A percentile compares a stretch with the other conserved stretches of the same genome.
phyloP scores from a whole-genome alignment of 2,888 invertebrate genomes.

The Dyspetes luteomarginatus region DNA sequence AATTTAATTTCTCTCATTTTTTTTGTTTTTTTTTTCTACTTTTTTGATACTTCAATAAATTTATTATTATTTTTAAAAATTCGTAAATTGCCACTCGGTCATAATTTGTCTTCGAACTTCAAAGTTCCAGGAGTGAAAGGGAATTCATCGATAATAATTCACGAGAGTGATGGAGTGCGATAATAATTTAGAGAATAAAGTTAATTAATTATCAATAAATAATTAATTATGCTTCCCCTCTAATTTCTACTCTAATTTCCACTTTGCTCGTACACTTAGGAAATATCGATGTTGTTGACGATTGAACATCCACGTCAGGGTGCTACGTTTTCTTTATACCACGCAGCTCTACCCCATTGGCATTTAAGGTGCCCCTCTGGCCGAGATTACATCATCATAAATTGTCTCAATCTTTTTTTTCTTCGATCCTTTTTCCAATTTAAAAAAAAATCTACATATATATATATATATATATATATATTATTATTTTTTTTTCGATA shows the following conservation, averaged over 20 bases:
- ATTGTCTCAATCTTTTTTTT: no score
- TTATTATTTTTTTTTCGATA: no score
- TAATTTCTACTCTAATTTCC: background rate
- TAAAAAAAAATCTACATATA: no score
- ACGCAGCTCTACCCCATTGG: background rate
- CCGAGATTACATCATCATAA: background rate
- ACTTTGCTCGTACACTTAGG: background rate
- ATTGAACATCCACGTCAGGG: background rate
- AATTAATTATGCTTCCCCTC: slow-evolving; percentile 4
- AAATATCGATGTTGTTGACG: slow-evolving; percentile 5
- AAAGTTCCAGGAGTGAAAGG: background rate
- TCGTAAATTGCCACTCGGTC: background rate
- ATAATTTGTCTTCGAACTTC: background rate
- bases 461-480: no score
- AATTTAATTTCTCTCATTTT: no score
- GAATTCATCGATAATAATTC: slow-evolving; percentile 22
- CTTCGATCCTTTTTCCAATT: no score
- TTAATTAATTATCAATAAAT: slow-evolving; percentile 5
- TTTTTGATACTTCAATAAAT: no score
- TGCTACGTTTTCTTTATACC: background rate
- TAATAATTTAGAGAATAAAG: background rate
- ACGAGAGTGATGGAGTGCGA: background rate
- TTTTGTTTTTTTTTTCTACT: no score
- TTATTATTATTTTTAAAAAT: no score
- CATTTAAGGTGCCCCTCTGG: background rate